Conservation (phyloP, 1,140 invertebrate genomes). For the Pseudachorutes palmiensis region DNA sequence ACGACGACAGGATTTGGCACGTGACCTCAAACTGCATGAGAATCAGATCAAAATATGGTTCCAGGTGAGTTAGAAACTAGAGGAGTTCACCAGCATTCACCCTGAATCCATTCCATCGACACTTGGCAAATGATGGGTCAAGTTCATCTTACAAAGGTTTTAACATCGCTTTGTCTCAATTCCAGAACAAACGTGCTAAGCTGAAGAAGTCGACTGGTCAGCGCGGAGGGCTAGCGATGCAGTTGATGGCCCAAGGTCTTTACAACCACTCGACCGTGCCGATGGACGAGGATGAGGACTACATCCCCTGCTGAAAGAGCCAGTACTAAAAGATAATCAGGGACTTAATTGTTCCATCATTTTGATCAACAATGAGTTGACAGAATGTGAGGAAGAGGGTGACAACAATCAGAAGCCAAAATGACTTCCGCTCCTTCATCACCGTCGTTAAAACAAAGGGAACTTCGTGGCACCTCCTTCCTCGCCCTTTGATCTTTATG, state of each 20-base stretch:
- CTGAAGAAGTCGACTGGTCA: conserved; percentile 54
- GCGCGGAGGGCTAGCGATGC: conserved; percentile 49
- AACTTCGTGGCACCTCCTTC: no score
- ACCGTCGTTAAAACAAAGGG: no score
- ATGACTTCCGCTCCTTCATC: no score
- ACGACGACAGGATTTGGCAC: conserved; percentile 79
- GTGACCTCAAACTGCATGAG: conserved; percentile 90
- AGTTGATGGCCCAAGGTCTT: conserved; percentile 56
- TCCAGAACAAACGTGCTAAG: conserved; percentile 59
- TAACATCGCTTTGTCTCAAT: conserved; percentile 16
- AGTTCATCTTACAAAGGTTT: not conserved
- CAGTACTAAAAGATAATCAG: not conserved
- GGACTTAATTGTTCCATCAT: conserved; percentile 19
- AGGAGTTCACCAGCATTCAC: no score
- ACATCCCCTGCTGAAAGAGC: conserved; percentile 1
- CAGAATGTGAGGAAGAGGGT: no score
- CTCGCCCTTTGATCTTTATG: no score
- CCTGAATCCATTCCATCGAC: no score
- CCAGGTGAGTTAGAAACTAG: conserved; percentile 28
- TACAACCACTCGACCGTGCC: conserved; percentile 51
- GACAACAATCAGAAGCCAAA: no score
- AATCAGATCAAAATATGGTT: conserved; percentile 78
- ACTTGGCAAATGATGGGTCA: no score
- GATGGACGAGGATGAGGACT: conserved; percentile 40
- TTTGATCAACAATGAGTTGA: no score